Conservation (phyloP, 2,888 invertebrate species). For the Petrophora chlorosata region DNA sequence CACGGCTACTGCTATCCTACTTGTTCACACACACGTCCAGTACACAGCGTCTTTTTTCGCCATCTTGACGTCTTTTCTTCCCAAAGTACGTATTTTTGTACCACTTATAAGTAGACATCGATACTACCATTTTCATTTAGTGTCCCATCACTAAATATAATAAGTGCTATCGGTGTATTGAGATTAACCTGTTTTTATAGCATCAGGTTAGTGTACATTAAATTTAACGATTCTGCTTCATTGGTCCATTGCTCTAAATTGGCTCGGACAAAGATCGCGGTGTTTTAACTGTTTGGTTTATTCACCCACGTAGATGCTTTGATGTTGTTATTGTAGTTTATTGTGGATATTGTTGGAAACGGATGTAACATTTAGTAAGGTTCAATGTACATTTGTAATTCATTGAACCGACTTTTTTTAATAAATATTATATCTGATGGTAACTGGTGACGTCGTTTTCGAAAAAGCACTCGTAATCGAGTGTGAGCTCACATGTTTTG, state of each 20-base stretch:
- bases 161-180: constrained; percentile 82
- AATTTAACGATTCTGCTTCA: constrained; percentile 77
- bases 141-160: constrained; percentile 63
- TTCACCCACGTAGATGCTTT: constrained; percentile 42
- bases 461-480: no score
- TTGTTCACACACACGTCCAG: no score
- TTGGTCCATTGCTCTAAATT: constrained; percentile 72
- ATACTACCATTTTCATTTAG: constrained; percentile 18
- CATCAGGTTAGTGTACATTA: constrained; percentile 79
- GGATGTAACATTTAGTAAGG: background rate
- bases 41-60: no score
- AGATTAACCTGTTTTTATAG: constrained; percentile 81
- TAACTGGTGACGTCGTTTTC: no score
- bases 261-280: constrained; percentile 71
- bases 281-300: constrained; percentile 63
- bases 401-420: no score
- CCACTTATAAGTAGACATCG: constrained; percentile 15
- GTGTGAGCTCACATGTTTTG: no score
- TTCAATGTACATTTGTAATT: no score
- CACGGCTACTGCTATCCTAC: no score
- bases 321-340: constrained; percentile 38
- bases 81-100: no score
- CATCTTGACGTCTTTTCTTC: no score
- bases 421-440: no score
- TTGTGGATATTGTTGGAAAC: background rate